Evolutionary conservation across 2,888 invertebrate genomes (phyloP).

Genomic region (Branchinecta sandiegonensis): DNA sequence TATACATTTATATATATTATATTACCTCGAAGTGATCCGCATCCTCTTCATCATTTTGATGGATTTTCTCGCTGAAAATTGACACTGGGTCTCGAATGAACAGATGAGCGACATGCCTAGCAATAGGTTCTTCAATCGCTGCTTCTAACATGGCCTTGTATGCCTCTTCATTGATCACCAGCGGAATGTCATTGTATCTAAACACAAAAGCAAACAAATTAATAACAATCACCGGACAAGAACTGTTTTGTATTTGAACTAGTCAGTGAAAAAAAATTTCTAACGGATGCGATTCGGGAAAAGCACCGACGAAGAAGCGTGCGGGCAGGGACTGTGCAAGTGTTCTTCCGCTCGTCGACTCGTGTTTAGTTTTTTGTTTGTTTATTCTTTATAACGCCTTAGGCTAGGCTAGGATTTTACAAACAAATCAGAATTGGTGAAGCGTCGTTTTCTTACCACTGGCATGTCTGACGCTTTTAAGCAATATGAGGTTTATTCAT

Average conservation of each 20-base stretch:
- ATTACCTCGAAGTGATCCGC: slow-evolving; percentile 94
- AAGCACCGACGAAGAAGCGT: no score
- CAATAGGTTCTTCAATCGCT: slow-evolving; percentile 80
- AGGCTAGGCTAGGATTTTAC: no score
- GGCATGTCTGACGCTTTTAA: no score
- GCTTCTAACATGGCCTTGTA: slow-evolving; percentile 67
- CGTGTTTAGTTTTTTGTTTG: no score
- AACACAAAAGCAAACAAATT: slow-evolving; percentile 19
- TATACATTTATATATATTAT: not conserved
- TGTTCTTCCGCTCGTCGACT: no score
- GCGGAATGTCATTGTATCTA: slow-evolving; percentile 81
- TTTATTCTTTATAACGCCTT: no score
- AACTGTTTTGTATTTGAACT: slow-evolving; percentile 13
- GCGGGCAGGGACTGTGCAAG: no score
- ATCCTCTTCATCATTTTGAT: slow-evolving; percentile 83
- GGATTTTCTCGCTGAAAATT: slow-evolving; percentile 80
- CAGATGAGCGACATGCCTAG: slow-evolving; percentile 91
- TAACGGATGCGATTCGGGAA: no score
- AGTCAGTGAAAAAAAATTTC: no score
- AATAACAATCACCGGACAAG: not conserved
- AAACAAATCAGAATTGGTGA: no score
- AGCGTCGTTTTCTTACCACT: no score
- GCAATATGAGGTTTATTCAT: no score
- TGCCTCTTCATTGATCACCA: slow-evolving; percentile 68
- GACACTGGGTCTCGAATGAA: slow-evolving; percentile 96